Base-by-base conservation (phyloP, 2,888 invertebrate genomes). In the Drosophila falleni region DNA sequence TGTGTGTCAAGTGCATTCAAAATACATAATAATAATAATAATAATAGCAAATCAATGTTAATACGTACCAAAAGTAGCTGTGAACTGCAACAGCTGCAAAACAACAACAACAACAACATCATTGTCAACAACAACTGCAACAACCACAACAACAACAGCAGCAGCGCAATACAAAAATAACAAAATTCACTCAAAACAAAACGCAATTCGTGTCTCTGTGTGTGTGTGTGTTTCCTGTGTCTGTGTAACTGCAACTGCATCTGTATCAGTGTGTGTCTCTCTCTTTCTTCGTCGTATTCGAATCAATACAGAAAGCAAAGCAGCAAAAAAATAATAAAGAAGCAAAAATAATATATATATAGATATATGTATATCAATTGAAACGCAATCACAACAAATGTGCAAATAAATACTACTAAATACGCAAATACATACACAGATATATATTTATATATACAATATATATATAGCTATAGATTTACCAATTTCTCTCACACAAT, bases 71-170 rank as follows among this genome's bases (percentile, higher is more conserved):
- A 63, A 74, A 63, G 55, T 66, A 77, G 66, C 65, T 75, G 76
- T 66, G 60, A 78, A 80, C 62, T 67, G 81, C 71, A 80, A 76
- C 77, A 80, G 77, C 79, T 77, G 77, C 79, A 76, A 56, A 49
- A 63, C 64, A 49, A 13, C 23, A 44, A 44, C 58, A 46, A 47
- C 49, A 16, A 35, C 19, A 61, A 6, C 49, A 51, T 50, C 44
- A 49, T 26, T 42, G 53, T 11, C 39, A 33, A 31, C 49, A 39
- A 44, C 46, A 59, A 13, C 29, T 26, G 26, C 39, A 47, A 42
- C 51, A 39, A 33, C 31, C 56, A 44, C 46, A 39, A 33, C 31
- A 61, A 44, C 46, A 56, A 31, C 47, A 53, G 47, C 62, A 58
- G 26, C 47, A 29, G 37, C 39, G 49, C 47, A 59, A 47, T 49